Percentiles rank a stretch among this genome's conserved stretches.
Evolutionary conservation across 2,113 vertebrate species (phyloP).

Genomic region (Halichoerus grypus): DNA sequence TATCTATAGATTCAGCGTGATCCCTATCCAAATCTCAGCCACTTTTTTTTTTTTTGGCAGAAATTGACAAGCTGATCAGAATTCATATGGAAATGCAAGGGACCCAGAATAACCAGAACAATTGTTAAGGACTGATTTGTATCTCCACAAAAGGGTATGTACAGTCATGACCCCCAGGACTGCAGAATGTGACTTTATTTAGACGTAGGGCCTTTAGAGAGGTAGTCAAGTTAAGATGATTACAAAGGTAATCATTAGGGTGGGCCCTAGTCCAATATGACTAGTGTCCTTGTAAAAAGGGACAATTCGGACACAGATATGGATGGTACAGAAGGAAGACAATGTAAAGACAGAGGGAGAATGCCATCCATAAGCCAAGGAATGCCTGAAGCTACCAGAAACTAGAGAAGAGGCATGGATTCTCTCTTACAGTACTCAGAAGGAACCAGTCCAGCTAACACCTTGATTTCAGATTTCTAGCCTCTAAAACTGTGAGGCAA

Average conservation of each 20-base stretch:
- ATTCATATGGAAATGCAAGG: background rate
- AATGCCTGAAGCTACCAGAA: background rate
- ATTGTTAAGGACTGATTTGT: background rate
- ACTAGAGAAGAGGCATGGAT: background rate
- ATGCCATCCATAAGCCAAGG: background rate
- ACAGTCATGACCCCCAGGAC: background rate
- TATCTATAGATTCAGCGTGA: background rate
- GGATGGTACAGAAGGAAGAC: background rate
- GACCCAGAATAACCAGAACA: background rate
- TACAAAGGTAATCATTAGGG: background rate
- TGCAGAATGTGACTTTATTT: background rate
- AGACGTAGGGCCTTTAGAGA: background rate
- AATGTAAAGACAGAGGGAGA: background rate
- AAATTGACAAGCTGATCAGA: background rate
- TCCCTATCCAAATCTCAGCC: background rate
- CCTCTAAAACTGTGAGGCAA: background rate
- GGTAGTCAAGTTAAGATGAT: background rate
- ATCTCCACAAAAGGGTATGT: background rate
- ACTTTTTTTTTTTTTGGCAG: background rate
- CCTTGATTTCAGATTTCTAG: background rate
- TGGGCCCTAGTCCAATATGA: background rate
- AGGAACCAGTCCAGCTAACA: background rate
- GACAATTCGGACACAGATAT: background rate
- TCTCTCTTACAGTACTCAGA: background rate
- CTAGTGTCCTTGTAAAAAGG: background rate